Conservation (phyloP, 2,888 invertebrate species). For the Parthenolecanium corni region DNA sequence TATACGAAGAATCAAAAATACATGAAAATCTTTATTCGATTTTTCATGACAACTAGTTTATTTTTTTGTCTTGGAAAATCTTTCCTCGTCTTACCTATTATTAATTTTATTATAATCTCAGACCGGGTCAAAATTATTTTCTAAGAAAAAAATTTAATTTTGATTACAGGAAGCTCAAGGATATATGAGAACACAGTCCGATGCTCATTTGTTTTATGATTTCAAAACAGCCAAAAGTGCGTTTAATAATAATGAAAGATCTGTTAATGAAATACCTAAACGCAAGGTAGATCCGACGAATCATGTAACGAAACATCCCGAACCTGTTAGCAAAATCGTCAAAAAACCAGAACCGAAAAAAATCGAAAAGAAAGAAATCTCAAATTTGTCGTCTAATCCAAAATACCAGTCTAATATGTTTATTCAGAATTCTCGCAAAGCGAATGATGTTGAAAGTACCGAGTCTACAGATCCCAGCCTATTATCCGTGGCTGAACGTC, state of each 20-base stretch:
- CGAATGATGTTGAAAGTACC: not conserved
- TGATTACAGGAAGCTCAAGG: conserved; percentile 18
- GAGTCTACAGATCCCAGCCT: conserved; percentile 10
- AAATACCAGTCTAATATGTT: conserved; percentile 1
- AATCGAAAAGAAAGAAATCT: not conserved
- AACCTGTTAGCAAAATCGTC: not conserved
- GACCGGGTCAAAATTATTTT: too few species aligned
- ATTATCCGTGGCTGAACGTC: conserved; percentile 40
- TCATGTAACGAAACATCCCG: not conserved
- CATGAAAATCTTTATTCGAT: too few species aligned
- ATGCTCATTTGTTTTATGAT: conserved; percentile 17
- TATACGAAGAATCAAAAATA: too few species aligned
- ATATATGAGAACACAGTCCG: conserved; percentile 6
- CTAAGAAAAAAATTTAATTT: not conserved
- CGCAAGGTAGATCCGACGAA: too few species aligned
- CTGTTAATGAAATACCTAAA: not conserved
- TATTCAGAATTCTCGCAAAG: not conserved
- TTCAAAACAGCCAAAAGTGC: conserved; percentile 7
- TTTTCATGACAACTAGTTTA: too few species aligned
- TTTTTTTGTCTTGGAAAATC: too few species aligned
- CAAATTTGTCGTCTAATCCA: not conserved
- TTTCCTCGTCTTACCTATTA: too few species aligned
- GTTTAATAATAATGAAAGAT: not conserved
- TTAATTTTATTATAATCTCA: too few species aligned
- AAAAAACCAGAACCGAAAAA: not conserved